phyloP scores from a whole-genome alignment of 2,113 vertebrate species.

The Pomatostomus ruficeps region DNA sequence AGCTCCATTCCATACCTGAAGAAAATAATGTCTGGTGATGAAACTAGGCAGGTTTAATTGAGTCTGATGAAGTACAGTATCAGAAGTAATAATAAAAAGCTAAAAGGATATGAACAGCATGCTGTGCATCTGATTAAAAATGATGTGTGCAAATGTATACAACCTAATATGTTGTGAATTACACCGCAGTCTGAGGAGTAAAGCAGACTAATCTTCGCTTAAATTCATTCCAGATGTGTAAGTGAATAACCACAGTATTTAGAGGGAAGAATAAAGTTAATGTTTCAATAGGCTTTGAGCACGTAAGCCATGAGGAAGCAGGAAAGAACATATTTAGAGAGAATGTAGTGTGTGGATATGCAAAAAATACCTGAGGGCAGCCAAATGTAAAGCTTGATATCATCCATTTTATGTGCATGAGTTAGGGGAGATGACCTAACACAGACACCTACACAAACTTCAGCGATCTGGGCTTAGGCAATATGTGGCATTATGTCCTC shows the following conservation, averaged over 20 bases:
- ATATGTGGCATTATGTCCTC: not conserved
- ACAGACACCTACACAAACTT: not conserved
- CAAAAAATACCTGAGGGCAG: not conserved
- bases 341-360: fast-evolving
- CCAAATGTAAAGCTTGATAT: not conserved
- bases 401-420: not conserved
- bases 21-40: conserved; percentile 33
- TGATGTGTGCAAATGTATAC: conserved; percentile 30
- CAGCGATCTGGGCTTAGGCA: not conserved
- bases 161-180: conserved; percentile 57
- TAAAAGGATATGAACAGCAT: conserved; percentile 47
- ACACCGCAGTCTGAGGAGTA: conserved; percentile 1
- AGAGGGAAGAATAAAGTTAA: conserved; percentile 21
- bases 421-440: not conserved
- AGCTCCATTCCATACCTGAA: not conserved
- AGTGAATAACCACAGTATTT: conserved; percentile 28
- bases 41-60: conserved; percentile 37
- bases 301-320: not conserved
- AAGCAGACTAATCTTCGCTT: conserved; percentile 15
- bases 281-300: conserved; percentile 17
- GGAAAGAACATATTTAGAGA: not conserved
- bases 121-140: conserved; percentile 64
- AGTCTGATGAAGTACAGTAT: conserved; percentile 54
- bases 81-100: conserved; percentile 54
- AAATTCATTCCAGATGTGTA: conserved; percentile 54